Evolutionary conservation across 2,797 vertebrate species (phyloP), one percentile per base, ranked within the genome.

Genomic region (Pempheris klunzingeri): DNA sequence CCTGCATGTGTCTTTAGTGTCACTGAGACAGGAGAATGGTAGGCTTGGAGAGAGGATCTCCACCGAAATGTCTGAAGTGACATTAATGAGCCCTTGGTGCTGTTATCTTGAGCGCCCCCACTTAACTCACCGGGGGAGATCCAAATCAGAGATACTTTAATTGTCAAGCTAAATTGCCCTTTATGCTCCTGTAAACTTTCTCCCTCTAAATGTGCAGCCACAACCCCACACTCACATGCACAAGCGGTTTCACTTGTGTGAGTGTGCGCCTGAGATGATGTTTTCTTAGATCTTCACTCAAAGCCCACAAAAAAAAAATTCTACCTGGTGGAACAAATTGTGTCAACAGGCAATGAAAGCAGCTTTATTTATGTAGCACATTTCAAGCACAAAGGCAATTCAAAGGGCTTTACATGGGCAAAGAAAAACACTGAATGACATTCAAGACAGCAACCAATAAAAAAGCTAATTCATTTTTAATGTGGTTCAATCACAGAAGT

Each of bases 11-110:
- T 75, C 62, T 78, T 63, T 59, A 52, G 69, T 81, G 39, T 77
- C 79, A 24, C 13, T 5, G 49, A 82, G 84, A 86, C 83, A 74
- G 70, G 66, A 76, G 49, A 71, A 78, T 26, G 60, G 6, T n/a
- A 4, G 70, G 71, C 54, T 66, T 30, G 64, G 57, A 73, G 58
- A 69, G 62, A 78, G 22, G 2, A 44, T 54, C 82, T 71, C 81
- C 78, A 53, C 74, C 74, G 81, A 87, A 86, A 83, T 77, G 80
- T 91, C 87, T 82, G 46, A 80, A 70, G 88, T 85, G 91, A 91
- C 67, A 30, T 85, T 93, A 93, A 92, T 91, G 87, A 89, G 81
- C 81, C 77, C 82, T 84, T 88, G 79, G 81, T 86, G 80, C 65
- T 90, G 86, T 91, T 91, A 90, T 92, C 85, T 90, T 83, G 46